Evolutionary conservation across 1,140 invertebrate genomes (phyloP).

Genomic region (Oryzaephilus surinamensis): DNA sequence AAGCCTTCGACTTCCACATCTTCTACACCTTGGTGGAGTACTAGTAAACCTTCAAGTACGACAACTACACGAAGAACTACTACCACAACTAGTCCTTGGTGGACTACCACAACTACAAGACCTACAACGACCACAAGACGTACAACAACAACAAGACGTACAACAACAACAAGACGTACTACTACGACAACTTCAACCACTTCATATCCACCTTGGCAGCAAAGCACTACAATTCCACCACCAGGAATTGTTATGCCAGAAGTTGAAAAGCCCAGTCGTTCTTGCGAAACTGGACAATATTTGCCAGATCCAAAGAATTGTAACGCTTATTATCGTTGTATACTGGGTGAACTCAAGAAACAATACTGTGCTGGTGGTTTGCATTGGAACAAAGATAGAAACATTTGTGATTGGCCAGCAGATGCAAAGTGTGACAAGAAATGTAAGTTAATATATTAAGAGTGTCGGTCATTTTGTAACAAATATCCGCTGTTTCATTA

Average conservation of each 20-base stretch:
- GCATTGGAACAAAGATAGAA: constrained; percentile 60
- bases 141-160: constrained; percentile 24
- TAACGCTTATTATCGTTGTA: constrained; percentile 63
- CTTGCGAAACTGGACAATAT: constrained; percentile 55
- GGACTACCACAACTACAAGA: constrained; percentile 29
- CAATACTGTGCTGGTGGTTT: constrained; percentile 65
- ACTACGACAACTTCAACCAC: constrained; percentile 29
- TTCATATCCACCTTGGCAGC: too few relatives aligned
- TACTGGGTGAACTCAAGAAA: constrained; percentile 52
- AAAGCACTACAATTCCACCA: constrained; percentile 33
- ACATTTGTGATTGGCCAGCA: constrained; percentile 74
- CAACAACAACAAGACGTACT: constrained; percentile 30
- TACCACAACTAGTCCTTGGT: constrained; percentile 15
- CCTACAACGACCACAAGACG: constrained; percentile 33
- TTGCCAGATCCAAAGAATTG: constrained; percentile 56
- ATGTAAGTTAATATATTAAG: constrained; percentile 16
- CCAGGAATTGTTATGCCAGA: constrained; percentile 36
- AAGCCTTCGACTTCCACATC: constrained; percentile 21
- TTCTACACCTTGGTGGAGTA: constrained; percentile 16
- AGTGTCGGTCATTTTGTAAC: neutral
- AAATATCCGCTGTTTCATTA: neutral
- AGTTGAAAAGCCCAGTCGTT: constrained; percentile 19
- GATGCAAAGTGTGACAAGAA: constrained; percentile 48
- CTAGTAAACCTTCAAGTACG: neutral
- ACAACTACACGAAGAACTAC: constrained; percentile 12